phyloP scores from a whole-genome alignment of 2,797 vertebrate genomes.

The Salmo trutta region DNA sequence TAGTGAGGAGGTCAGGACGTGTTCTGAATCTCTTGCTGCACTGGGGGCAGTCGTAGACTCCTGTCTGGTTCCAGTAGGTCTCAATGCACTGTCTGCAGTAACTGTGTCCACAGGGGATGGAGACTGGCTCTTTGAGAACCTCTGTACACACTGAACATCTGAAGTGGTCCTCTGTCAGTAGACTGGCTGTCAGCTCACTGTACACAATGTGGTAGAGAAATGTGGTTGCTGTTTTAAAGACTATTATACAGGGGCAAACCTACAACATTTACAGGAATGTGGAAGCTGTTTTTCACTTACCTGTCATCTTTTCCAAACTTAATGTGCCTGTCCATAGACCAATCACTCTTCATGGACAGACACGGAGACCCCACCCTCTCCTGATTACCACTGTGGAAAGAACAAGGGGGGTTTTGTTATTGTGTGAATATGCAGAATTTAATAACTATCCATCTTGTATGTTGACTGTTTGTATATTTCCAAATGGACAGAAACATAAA shows the following conservation, averaged over 20 bases:
- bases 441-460: too few species aligned
- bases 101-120: slow-evolving; percentile 33
- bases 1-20: slow-evolving; percentile 19
- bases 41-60: slow-evolving; percentile 11
- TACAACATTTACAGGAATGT: too few species aligned
- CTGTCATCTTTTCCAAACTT: too few species aligned
- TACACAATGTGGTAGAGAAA: neutral
- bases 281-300: too few species aligned
- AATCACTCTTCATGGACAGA: too few species aligned
- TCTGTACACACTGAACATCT: slow-evolving; percentile 19
- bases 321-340: too few species aligned
- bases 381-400: too few species aligned
- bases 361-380: too few species aligned
- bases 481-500: too few species aligned
- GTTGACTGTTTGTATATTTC: too few species aligned
- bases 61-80: slow-evolving; percentile 10
- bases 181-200: slow-evolving; percentile 16
- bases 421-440: too few species aligned
- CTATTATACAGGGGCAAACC: neutral
- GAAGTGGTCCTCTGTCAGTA: slow-evolving; percentile 27
- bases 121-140: slow-evolving; percentile 24
- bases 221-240: neutral
- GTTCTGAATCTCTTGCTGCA: slow-evolving; percentile 25
- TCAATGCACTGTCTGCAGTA: slow-evolving; percentile 31
- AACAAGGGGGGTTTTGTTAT: too few species aligned